A percentile compares a stretch with the other conserved stretches of the same genome.
Conservation (phyloP, 1,140 invertebrate genomes). For the Cotesia chilonis region DNA sequence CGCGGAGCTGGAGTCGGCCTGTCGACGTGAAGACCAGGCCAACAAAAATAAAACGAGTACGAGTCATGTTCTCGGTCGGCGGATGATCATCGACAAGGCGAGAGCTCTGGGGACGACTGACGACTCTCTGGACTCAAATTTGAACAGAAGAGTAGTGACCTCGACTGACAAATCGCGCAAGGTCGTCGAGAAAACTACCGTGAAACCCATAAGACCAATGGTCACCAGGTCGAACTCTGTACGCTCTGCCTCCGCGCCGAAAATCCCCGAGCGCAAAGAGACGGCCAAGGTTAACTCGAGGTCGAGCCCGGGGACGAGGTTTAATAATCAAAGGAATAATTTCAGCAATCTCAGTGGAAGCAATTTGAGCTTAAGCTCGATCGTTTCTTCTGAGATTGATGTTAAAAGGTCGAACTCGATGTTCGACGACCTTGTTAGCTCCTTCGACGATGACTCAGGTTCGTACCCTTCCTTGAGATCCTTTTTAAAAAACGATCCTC, state of each 20-base stretch:
- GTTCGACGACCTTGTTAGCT: constrained; percentile 67
- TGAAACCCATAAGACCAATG: constrained; percentile 35
- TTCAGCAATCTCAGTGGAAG: constrained; percentile 54
- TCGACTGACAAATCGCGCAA: constrained; percentile 39
- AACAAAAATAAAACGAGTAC: constrained; percentile 32
- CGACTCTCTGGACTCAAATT: constrained; percentile 36
- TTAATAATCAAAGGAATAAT: constrained; percentile 44
- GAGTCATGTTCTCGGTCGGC: constrained; percentile 43
- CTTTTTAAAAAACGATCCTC: constrained; percentile 52
- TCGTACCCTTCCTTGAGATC: constrained; percentile 51
- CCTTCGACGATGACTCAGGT: constrained; percentile 63
- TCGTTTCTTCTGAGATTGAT: constrained; percentile 55
- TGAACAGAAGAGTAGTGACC: constrained; percentile 27
- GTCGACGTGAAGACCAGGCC: constrained; percentile 12
- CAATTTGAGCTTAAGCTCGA: constrained; percentile 63
- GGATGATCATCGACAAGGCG: constrained; percentile 56
- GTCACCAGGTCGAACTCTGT: constrained; percentile 47
- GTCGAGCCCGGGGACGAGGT: constrained; percentile 15
- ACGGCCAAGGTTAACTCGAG: constrained; percentile 8
- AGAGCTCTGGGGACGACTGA: constrained; percentile 46
- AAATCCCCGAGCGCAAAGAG: constrained; percentile 45
- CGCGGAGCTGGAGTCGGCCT: constrained; percentile 19
- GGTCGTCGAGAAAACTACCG: constrained; percentile 40
- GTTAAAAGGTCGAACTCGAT: constrained; percentile 56
- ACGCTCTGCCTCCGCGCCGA: constrained; percentile 48